Percentiles rank a stretch among this genome's conserved stretches.
phyloP scores from a whole-genome alignment of 2,888 invertebrate genomes.

The Nymphalis c-album region DNA sequence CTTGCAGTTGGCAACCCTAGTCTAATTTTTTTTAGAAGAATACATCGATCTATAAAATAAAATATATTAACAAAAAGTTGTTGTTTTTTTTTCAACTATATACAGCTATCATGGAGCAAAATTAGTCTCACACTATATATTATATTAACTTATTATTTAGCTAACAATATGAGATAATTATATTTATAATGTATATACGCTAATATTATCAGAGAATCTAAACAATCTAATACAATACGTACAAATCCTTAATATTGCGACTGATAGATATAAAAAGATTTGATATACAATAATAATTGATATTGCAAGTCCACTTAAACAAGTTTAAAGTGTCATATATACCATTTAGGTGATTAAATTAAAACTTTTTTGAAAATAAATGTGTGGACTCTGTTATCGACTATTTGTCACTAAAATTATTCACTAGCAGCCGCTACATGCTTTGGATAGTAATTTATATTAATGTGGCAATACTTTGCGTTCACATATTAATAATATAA shows the following conservation, averaged over 20 bases:
- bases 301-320: conserved; percentile 15
- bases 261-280: conserved; percentile 38
- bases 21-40: conserved; percentile 4
- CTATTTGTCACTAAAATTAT: too few relatives aligned
- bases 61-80: conserved; percentile 33
- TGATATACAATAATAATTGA: conserved; percentile 11
- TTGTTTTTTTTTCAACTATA: conserved; percentile 34
- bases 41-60: conserved; percentile 7
- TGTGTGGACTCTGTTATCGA: too few relatives aligned
- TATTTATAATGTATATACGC: conserved; percentile 63
- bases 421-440: conserved; percentile 30
- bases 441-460: conserved; percentile 16
- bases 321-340: not conserved
- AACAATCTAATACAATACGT: conserved; percentile 57
- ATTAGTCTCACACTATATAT: conserved; percentile 41
- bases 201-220: conserved; percentile 69
- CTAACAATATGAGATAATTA: conserved; percentile 73
- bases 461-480: conserved; percentile 36
- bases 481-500: conserved; percentile 22
- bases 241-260: conserved; percentile 46
- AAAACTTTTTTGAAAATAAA: too few relatives aligned
- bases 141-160: conserved; percentile 62
- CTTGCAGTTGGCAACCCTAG: not conserved
- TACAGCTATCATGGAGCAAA: conserved; percentile 40
- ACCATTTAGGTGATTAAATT: too few relatives aligned